Percentiles rank a stretch among this genome's conserved stretches.
These are phyloP conservation scores for Nerophis ophidion DNA, from an alignment of 2,113 vertebrate genomes.

Conservation along the genomic window DNA sequence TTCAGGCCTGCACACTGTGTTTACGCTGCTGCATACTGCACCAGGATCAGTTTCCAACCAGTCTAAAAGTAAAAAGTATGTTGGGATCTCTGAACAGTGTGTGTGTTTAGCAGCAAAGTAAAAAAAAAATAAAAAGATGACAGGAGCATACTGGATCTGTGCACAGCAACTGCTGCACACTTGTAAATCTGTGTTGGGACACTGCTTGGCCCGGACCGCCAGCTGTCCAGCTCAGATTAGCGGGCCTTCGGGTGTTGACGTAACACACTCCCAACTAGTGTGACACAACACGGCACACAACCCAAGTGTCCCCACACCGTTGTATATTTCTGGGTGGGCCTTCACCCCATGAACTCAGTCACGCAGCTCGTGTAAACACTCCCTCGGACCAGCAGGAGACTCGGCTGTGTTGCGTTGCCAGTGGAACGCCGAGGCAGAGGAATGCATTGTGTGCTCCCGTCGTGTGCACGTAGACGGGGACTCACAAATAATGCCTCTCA, in stretches of 20 bases:
- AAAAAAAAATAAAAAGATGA: neutral
- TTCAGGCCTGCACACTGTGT: no score
- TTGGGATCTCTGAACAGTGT: neutral
- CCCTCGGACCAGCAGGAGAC: neutral
- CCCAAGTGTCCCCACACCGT: neutral
- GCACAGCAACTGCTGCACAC: constrained; percentile 9
- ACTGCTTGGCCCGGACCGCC: constrained; percentile 26
- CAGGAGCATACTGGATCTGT: no score
- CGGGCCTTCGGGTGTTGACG: constrained; percentile 35
- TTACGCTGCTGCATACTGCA: no score
- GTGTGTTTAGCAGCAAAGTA: neutral
- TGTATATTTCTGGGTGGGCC: neutral
- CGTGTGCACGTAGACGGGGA: no score
- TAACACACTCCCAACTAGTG: constrained; percentile 15
- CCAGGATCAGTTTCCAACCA: no score
- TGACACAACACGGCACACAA: neutral
- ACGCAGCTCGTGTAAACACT: constrained; percentile 13
- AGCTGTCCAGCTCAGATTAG: constrained; percentile 42
- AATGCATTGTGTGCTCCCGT: neutral
- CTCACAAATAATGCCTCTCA: no score
- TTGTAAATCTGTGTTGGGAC: constrained; percentile 12
- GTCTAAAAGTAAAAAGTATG: no score
- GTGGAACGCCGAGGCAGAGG: constrained; percentile 14
- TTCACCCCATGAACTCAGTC: no score
- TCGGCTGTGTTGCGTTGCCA: constrained; percentile 26